A percentile compares a stretch with the other conserved stretches of the same genome.
These are phyloP conservation scores for Drosophila suboccidentalis DNA, from an alignment of 2,888 invertebrate genomes.

Conservation along the genomic window DNA sequence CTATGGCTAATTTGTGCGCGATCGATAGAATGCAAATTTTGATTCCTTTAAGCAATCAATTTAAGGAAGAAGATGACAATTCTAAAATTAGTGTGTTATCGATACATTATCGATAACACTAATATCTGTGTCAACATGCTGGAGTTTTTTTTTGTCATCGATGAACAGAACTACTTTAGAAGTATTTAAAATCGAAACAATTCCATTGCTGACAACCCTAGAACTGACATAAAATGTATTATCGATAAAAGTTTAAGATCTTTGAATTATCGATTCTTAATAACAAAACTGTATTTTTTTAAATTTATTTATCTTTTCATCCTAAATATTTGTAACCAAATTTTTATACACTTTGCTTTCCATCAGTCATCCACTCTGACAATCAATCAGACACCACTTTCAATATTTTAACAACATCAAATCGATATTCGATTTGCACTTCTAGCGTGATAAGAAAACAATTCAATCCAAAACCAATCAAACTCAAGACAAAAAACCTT, in stretches of 20 bases:
- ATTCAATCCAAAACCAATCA: constrained; percentile 26
- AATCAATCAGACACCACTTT: constrained; percentile 30
- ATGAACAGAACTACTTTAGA: no score
- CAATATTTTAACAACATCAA: constrained; percentile 11
- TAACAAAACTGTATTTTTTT: no score
- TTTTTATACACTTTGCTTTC: background rate
- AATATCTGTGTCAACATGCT: background rate
- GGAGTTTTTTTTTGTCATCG: no score
- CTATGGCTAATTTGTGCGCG: no score
- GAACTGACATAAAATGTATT: no score
- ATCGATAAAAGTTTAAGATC: no score
- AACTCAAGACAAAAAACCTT: constrained; percentile 39
- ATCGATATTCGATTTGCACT: constrained; percentile 23
- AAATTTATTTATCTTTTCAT: background rate
- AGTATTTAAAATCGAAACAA: no score
- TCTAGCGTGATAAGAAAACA: constrained; percentile 25
- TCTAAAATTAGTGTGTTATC: background rate
- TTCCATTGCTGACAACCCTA: no score
- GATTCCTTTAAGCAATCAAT: no score
- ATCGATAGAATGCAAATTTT: no score
- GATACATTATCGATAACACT: background rate
- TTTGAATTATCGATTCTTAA: no score
- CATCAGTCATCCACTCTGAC: constrained; percentile 19
- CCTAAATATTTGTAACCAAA: background rate
- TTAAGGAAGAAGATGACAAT: background rate